These are phyloP conservation scores for Hypotaenidia okinawae DNA, from an alignment of 2,797 vertebrate genomes.

Conservation along the genomic window DNA sequence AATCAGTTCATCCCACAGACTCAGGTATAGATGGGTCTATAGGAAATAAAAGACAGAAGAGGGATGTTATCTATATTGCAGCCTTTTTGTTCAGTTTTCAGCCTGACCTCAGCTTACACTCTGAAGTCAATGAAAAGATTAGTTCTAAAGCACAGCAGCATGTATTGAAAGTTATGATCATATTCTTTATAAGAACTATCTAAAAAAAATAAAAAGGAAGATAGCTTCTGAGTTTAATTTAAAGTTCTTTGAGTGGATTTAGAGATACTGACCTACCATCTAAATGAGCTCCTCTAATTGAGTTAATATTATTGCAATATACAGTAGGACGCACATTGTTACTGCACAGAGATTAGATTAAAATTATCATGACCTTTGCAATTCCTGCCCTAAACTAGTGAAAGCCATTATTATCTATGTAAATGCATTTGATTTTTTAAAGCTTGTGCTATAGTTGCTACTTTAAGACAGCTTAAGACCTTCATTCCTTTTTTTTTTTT, in stretches of 20 bases:
- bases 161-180: background rate
- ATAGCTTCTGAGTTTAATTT: background rate
- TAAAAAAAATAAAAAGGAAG: background rate
- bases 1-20: background rate
- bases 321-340: background rate
- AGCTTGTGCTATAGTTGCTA: background rate
- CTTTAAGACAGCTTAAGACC: background rate
- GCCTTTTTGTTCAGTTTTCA: constrained; percentile 29
- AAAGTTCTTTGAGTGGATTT: background rate
- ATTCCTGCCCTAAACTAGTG: background rate
- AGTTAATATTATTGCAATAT: background rate
- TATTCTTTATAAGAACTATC: background rate
- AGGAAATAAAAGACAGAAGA: constrained; percentile 26
- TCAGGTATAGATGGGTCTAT: background rate
- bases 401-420: background rate
- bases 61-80: background rate
- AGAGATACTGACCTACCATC: background rate
- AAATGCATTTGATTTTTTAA: background rate
- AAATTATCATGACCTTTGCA: background rate
- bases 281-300: background rate
- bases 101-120: background rate
- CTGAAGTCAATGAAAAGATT: background rate
- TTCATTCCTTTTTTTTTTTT: background rate
- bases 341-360: background rate
- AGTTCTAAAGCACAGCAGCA: constrained; percentile 52